These are phyloP conservation scores for Rhabditoides inermis DNA, from an alignment of 2,888 invertebrate species.

Conservation along the genomic window DNA sequence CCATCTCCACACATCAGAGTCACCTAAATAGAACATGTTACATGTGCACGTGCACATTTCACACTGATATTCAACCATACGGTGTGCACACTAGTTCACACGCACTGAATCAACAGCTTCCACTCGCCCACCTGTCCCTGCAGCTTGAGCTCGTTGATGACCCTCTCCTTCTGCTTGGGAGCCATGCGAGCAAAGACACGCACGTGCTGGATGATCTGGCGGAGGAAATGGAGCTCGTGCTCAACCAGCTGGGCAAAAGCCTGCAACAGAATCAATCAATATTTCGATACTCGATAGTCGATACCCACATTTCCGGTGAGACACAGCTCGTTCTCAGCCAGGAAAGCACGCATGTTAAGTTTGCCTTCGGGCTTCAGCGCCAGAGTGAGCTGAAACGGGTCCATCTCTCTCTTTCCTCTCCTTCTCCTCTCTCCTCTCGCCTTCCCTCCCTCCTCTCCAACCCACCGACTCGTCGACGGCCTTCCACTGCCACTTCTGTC, in stretches of 20 bases:
- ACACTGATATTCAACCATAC: too few species aligned
- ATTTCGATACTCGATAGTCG: neutral
- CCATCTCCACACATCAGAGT: slow-evolving; percentile 99
- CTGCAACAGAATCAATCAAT: slow-evolving; percentile 17
- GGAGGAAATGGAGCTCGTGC: slow-evolving; percentile 63
- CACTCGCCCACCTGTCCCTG: too few species aligned
- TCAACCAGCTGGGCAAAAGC: slow-evolving; percentile 60
- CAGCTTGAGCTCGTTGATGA: slow-evolving; percentile 78
- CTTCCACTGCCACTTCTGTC: neutral
- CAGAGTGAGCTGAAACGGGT: neutral
- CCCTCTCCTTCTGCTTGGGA: slow-evolving; percentile 94
- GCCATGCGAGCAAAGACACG: slow-evolving; percentile 91
- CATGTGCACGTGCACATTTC: too few species aligned
- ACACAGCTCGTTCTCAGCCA: slow-evolving; percentile 76
- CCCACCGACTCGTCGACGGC: neutral
- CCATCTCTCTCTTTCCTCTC: neutral
- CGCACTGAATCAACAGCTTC: too few species aligned
- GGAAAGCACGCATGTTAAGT: too few species aligned
- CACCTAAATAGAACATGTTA: too few species aligned
- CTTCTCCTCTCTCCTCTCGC: neutral
- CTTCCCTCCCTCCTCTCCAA: neutral
- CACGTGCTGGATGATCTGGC: slow-evolving; percentile 72
- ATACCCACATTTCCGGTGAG: slow-evolving; percentile 72
- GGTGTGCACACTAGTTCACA: too few species aligned
- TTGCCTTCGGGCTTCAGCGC: too few species aligned